A percentile compares a stretch with the other conserved stretches of the same genome.
Evolutionary conservation across 2,888 invertebrate species (phyloP).

Genomic region (Eupsilia transversa): DNA sequence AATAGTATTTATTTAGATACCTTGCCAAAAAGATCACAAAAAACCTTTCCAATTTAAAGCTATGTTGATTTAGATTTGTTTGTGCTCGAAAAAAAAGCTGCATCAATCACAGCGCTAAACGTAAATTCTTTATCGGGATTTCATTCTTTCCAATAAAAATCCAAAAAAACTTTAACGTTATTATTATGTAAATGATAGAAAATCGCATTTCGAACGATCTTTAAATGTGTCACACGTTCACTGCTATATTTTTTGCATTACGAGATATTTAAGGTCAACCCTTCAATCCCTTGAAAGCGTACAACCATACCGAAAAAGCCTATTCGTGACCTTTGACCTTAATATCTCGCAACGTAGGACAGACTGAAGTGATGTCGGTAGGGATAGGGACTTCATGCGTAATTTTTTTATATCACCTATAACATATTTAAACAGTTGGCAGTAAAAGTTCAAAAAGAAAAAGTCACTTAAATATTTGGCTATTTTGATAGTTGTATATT

Average conservation of each 20-base stretch:
- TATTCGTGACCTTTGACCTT: conserved; percentile 29
- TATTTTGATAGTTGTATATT: not conserved
- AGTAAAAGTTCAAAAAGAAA: not conserved
- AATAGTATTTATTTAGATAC: conserved; percentile 3
- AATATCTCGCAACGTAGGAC: conserved; percentile 45
- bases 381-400: not conserved
- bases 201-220: not conserved
- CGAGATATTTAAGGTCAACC: not conserved
- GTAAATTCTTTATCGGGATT: not conserved
- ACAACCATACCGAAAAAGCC: conserved; percentile 21
- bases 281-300: not conserved
- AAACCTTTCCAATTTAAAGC: conserved; percentile 32
- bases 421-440: not conserved
- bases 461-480: no score
- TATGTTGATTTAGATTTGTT: conserved; percentile 17
- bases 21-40: not conserved
- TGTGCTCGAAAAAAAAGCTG: conserved; percentile 4
- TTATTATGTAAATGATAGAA: not conserved
- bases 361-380: conserved; percentile 21
- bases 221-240: not conserved
- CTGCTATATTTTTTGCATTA: not conserved
- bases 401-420: conserved; percentile 8
- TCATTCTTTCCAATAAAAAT: not conserved
- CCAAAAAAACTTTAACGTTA: not conserved
- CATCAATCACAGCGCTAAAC: not conserved